Conservation (phyloP, 2,113 vertebrate genomes). For the Craseonycteris thonglongyai region DNA sequence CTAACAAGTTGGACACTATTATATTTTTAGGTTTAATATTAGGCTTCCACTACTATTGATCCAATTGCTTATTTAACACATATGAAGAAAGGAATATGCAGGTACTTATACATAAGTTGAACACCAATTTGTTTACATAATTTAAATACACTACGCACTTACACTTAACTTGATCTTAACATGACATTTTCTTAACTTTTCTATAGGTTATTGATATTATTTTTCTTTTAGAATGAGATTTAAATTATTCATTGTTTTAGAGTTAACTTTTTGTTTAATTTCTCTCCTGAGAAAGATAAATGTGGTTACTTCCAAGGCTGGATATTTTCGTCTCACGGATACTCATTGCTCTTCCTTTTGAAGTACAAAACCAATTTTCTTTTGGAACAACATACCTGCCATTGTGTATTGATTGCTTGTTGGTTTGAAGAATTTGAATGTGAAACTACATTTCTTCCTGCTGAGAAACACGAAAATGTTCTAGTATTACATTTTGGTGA, state of each 20-base stretch:
- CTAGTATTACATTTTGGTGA: background rate
- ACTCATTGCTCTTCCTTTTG: background rate
- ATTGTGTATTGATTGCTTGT: constrained; percentile 39
- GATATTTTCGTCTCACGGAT: background rate
- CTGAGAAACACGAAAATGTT: background rate
- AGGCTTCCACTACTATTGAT: background rate
- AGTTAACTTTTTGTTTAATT: background rate
- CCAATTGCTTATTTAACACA: background rate
- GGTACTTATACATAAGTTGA: background rate
- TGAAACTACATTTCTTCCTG: background rate
- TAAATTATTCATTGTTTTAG: constrained; percentile 35
- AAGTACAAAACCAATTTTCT: constrained; percentile 35
- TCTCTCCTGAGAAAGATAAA: constrained; percentile 4
- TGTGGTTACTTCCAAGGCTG: background rate
- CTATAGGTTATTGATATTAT: background rate
- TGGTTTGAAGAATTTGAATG: background rate
- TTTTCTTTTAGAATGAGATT: background rate
- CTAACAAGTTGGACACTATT: background rate
- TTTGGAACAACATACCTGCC: background rate
- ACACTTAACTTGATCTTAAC: constrained; percentile 55
- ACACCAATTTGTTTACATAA: constrained; percentile 1
- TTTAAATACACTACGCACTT: constrained; percentile 6
- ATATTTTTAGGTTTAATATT: background rate
- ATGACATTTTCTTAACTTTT: background rate
- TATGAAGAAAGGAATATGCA: background rate